phyloP scores from a whole-genome alignment of 2,113 vertebrate genomes.

The Panthera uncia region DNA sequence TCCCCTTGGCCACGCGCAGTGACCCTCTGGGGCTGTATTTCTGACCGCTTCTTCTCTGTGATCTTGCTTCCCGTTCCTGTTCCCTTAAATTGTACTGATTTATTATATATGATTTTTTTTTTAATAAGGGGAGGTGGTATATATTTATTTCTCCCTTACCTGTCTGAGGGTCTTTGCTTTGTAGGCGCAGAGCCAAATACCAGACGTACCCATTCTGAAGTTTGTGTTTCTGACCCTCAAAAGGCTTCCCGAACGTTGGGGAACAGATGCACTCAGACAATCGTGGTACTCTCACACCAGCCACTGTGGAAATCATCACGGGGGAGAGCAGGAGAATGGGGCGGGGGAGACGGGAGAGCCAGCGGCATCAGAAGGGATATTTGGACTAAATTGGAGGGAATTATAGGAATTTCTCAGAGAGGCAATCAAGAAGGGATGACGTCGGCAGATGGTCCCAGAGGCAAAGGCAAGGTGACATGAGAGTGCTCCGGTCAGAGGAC shows the following conservation, averaged over 20 bases:
- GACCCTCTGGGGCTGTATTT: rapidly evolving
- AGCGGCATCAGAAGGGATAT: neutral
- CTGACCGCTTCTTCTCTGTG: neutral
- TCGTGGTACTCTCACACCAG: rapidly evolving
- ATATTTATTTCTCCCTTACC: neutral
- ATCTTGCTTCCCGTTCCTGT: neutral
- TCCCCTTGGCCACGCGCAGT: rapidly evolving
- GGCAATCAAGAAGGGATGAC: too few relatives aligned
- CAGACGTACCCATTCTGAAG: rapidly evolving
- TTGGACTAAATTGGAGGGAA: too few relatives aligned
- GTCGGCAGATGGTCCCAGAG: neutral
- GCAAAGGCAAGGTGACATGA: neutral
- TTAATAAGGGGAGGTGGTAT: too few relatives aligned
- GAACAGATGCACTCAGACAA: neutral
- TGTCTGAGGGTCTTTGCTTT: neutral
- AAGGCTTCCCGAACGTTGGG: neutral
- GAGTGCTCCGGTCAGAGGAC: rapidly evolving
- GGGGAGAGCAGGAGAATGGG: too few relatives aligned
- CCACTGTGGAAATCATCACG: neutral
- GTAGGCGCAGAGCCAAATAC: neutral
- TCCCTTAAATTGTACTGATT: neutral
- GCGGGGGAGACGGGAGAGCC: rapidly evolving
- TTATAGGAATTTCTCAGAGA: neutral
- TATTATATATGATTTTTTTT: too few relatives aligned
- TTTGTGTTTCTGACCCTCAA: neutral